These are phyloP conservation scores for Dryocosmus kuriphilus DNA, from an alignment of 2,888 invertebrate genomes.

Conservation along the genomic window DNA sequence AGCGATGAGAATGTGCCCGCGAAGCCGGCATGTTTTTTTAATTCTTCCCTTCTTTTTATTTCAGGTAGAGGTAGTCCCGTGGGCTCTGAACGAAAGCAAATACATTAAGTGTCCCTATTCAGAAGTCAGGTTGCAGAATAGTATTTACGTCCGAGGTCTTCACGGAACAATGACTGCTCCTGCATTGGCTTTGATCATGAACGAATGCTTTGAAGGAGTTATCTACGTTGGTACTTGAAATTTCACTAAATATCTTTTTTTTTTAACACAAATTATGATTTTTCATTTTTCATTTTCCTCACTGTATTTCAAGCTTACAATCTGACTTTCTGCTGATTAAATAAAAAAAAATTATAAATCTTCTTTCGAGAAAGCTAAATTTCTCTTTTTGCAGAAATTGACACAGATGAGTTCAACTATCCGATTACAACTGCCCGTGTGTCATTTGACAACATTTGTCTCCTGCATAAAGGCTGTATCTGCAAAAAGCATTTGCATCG, in stretches of 20 bases:
- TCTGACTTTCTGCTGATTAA: background rate
- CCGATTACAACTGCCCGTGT: constrained; percentile 99
- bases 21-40: too few species aligned
- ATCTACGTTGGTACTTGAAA: constrained; percentile 89
- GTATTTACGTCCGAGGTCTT: constrained; percentile 97
- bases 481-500: constrained; percentile 96
- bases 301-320: too few species aligned
- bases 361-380: background rate
- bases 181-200: constrained; percentile 94
- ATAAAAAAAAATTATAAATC: background rate
- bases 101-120: constrained; percentile 87
- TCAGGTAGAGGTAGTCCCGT: constrained; percentile 97
- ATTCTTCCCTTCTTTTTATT: constrained; percentile 41
- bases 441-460: constrained; percentile 93
- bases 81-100: constrained; percentile 95
- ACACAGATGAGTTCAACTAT: constrained; percentile 98
- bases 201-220: constrained; percentile 96
- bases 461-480: constrained; percentile 97
- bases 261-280: background rate
- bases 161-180: constrained; percentile 97
- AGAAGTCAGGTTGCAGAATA: constrained; percentile 92
- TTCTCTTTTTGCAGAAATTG: constrained; percentile 83
- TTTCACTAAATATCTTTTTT: constrained; percentile 11
- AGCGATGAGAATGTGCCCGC: too few species aligned
- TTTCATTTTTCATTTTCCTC: too few species aligned